Base-by-base conservation (phyloP, 2,113 vertebrate genomes). In the Mesoclemmys tuberculata region DNA sequence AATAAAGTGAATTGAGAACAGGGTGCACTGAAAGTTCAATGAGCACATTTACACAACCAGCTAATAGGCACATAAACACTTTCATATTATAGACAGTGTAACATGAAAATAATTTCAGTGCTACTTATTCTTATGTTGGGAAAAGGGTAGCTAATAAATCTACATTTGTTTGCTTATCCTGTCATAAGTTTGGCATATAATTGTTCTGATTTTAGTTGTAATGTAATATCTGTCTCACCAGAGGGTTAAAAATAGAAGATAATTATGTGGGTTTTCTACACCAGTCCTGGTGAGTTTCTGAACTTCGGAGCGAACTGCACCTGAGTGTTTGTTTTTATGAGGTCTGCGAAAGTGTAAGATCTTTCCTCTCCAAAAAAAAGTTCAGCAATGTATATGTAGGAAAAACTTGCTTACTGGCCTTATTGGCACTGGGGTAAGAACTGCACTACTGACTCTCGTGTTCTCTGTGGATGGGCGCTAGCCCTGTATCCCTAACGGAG, bases 331-430 rank as follows among this genome's bases (percentile, higher is more conserved):
- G 3, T 85, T 92, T 92, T 82, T 55, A 29, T 56, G 27, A 71
- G 31, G 13, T 19, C 46, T 90, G 51, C 3, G 79, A 48, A 79
- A 74, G 56, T 46, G 51, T 78, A 80, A 82, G 84, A 93, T 48
- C 27, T 49, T 8, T 58, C 22, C 13, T 2, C 35, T 16, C 22
- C 24, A 46, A 44, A 68, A 46, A 31, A 11, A 4, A 11, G 2
- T 2, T 68, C 41, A 4, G n/a, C 7, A 44, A 85, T 26, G n/a
- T 21, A 41, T 80, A 10, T 44, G 6, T 49, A 85, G 22, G 13
- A 93, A 78, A 85, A 93, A 49, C 4, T 91, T 31, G 61, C 61
- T 27, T 87, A 38, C 79, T 90, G 54, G 80, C 71, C 56, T 49
- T 78, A 80, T 87, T 6, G 61, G 2, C 8, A 1, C 4, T 74